Conservation (phyloP, 1,140 invertebrate genomes). For the Littorina saxatilis region DNA sequence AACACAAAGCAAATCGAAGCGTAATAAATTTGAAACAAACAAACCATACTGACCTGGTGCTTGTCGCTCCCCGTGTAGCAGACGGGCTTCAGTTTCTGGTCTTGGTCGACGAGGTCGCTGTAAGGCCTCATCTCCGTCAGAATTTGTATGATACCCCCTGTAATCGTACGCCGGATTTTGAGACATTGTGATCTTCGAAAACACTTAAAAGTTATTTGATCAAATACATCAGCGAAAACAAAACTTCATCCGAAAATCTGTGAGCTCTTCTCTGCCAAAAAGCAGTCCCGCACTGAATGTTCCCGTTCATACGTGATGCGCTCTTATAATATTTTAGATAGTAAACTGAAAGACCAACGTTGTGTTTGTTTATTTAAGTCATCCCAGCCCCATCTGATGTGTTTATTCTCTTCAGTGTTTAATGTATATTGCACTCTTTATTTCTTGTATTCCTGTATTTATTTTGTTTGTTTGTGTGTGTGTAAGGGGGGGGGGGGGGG, state of each 20-base stretch:
- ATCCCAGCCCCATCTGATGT: too few species aligned
- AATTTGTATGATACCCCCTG: background rate
- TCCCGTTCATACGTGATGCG: too few species aligned
- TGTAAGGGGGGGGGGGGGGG: too few species aligned
- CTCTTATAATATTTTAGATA: too few species aligned
- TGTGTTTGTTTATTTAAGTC: too few species aligned
- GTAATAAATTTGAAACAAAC: too few species aligned
- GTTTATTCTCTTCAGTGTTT: too few species aligned
- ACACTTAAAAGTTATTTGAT: background rate
- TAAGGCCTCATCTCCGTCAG: background rate
- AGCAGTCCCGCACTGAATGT: conserved; percentile 30
- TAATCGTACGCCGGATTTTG: background rate
- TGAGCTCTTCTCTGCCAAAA: background rate
- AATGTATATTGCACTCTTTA: too few species aligned
- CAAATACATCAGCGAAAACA: conserved; percentile 1
- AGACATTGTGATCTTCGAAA: background rate
- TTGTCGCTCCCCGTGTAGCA: conserved; percentile 9
- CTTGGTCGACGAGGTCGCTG: conserved; percentile 31
- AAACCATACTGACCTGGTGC: conserved; percentile 22
- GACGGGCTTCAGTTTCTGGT: conserved; percentile 39
- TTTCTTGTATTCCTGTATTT: too few species aligned
- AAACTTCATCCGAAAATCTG: conserved; percentile 15
- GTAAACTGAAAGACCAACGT: too few species aligned
- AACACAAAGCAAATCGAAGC: too few species aligned
- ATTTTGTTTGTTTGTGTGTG: too few species aligned